Evolutionary conservation across 1,140 invertebrate species (phyloP), one percentile per base, ranked within the genome.

Genomic region (Planococcus citri): DNA sequence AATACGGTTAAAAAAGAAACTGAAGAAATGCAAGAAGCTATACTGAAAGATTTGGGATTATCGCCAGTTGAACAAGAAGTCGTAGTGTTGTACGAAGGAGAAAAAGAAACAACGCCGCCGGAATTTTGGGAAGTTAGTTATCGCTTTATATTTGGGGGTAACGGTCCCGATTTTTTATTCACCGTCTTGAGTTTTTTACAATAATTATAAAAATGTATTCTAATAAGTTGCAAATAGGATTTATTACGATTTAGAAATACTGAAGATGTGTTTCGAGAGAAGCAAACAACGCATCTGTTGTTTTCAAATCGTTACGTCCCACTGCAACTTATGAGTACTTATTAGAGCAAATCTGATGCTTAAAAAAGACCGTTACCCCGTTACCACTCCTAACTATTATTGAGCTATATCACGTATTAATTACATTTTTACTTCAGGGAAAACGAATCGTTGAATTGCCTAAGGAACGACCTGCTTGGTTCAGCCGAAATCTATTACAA

Each of bases 51-150:
- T 73, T 92, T 14, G 84, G 85, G 67, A 22, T 75, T 89, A 17
- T 77, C 83, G 10, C 88, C 90, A 4, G 82, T 94, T 60, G 89
- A 93, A 76, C 82, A 90, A 76, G 89, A 94, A 78, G 87, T 95
- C 1, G 80, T 91, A 60, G 86, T 94, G 4, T 75, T 94, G 0
- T 95, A 94, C 78, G 82, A 92, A 76, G 87, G 87, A 69, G 92
- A 95, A 78, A 85, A 82, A 74, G 73, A 81, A 21, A 78, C 84
- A 33, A 37, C 71, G 38, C 70, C 75, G 29, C 71, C 77, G 25
- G 73, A 77, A 60, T 74, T 76, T 41, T 74, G 73, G 71, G 76
- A 81, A 77, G 82, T 82, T 77, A 76, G 21, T 72, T 72, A 29
- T 68, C 51, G 64, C 24, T 60, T 68, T 67, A n/a, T 69, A 29